Evolutionary conservation across 2,888 invertebrate species (phyloP).

Genomic region (Meteorus cinctellus): DNA sequence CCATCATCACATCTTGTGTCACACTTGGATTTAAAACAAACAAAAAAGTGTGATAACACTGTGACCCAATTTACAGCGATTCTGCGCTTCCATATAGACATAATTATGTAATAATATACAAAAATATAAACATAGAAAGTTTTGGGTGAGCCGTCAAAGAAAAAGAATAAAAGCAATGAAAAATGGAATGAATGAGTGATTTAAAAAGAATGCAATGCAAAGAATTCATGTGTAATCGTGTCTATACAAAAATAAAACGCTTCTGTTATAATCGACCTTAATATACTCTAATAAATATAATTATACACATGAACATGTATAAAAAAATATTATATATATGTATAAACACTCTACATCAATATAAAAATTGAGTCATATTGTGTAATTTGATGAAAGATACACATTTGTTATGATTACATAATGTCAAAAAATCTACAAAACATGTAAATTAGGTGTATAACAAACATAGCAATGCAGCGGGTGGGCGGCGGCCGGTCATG

Average conservation of each 20-base stretch:
- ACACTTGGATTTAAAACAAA: conserved; percentile 25
- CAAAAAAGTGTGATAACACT: conserved; percentile 38
- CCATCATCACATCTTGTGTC: background rate
- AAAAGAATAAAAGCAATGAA: background rate
- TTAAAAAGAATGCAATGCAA: conserved; percentile 3
- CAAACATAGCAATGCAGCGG: conserved; percentile 19
- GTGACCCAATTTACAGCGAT: conserved; percentile 34
- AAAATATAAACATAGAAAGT: conserved; percentile 37
- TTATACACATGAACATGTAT: conserved; percentile 37
- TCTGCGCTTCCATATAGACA: conserved; percentile 42
- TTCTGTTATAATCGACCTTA: conserved; percentile 34
- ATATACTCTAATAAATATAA: conserved; percentile 29
- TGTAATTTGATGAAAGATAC: conserved; percentile 49
- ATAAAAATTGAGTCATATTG: conserved; percentile 43
- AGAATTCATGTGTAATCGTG: conserved; percentile 1
- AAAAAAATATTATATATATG: conserved; percentile 48
- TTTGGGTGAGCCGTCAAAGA: background rate
- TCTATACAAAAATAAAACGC: conserved; percentile 31
- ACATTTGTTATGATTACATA: conserved; percentile 38
- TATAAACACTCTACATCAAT: conserved; percentile 35
- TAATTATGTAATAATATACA: conserved; percentile 33
- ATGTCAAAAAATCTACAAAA: background rate
- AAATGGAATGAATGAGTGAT: background rate
- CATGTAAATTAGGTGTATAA: background rate
- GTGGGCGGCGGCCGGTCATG: conserved; percentile 35